Evolutionary conservation across 2,888 invertebrate species (phyloP).

Genomic region (Dolichopus griseipennis): DNA sequence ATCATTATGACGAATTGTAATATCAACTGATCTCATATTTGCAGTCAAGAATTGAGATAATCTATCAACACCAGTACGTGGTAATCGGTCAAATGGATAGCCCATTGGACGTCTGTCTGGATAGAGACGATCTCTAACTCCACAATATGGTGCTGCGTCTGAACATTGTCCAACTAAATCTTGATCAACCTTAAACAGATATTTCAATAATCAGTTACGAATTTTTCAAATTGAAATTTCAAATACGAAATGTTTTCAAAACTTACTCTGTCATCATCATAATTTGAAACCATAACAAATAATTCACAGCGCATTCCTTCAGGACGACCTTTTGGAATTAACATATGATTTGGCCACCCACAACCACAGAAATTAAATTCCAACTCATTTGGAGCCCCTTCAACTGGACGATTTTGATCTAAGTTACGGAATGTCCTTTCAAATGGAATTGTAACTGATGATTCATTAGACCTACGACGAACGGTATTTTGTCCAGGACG

Average conservation of each 20-base stretch:
- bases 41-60: constrained; percentile 57
- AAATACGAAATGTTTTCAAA: constrained; percentile 33
- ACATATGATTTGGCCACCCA: constrained; percentile 47
- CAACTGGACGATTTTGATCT: background rate
- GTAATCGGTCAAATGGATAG: constrained; percentile 49
- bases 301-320: constrained; percentile 48
- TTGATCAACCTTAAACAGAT: constrained; percentile 1
- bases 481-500: constrained; percentile 54
- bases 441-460: constrained; percentile 68
- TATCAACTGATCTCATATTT: constrained; percentile 56
- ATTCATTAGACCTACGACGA: constrained; percentile 52
- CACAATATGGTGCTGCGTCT: constrained; percentile 56
- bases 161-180: constrained; percentile 37
- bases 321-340: constrained; percentile 50
- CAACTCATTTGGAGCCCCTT: constrained; percentile 10
- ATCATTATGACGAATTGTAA: constrained; percentile 50
- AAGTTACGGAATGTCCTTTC: constrained; percentile 58
- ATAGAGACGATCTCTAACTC: constrained; percentile 51
- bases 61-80: constrained; percentile 46
- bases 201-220: background rate
- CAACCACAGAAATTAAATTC: constrained; percentile 21
- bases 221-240: constrained; percentile 43
- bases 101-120: constrained; percentile 56
- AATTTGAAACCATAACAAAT: constrained; percentile 47
- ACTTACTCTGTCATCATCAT: constrained; percentile 56